These are phyloP conservation scores for Ormia ochracea DNA, from an alignment of 2,888 invertebrate genomes.

Conservation along the genomic window DNA sequence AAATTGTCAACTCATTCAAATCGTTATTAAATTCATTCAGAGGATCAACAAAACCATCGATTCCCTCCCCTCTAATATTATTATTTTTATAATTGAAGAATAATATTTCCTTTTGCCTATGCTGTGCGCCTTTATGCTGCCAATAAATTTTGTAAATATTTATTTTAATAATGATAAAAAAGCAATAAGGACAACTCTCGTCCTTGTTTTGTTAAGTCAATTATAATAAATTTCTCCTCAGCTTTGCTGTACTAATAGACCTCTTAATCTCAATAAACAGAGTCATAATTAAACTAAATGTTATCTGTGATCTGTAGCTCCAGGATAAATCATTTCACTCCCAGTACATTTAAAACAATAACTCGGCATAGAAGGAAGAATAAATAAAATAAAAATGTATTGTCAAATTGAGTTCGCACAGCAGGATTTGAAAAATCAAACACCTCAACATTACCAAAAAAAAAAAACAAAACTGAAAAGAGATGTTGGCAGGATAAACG, in stretches of 20 bases:
- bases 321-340: neutral
- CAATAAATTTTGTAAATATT: too few species aligned
- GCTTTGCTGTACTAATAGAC: conserved; percentile 13
- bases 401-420: conserved; percentile 56
- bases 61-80: too few species aligned
- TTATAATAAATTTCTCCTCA: conserved; percentile 33
- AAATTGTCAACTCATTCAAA: too few species aligned
- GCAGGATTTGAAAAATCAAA: conserved; percentile 53
- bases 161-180: neutral
- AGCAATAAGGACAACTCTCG: neutral
- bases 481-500: neutral
- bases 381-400: conserved; percentile 34
- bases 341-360: neutral
- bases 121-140: too few species aligned
- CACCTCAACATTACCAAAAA: conserved; percentile 50
- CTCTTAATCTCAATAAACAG: conserved; percentile 44
- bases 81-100: too few species aligned
- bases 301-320: conserved; percentile 53
- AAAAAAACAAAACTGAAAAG: neutral
- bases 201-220: conserved; percentile 21
- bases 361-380: neutral
- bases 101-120: too few species aligned
- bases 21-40: too few species aligned
- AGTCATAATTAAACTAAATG: conserved; percentile 59
- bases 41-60: too few species aligned